phyloP scores from a whole-genome alignment of 2,113 vertebrate genomes.

The Arenaria interpres region DNA sequence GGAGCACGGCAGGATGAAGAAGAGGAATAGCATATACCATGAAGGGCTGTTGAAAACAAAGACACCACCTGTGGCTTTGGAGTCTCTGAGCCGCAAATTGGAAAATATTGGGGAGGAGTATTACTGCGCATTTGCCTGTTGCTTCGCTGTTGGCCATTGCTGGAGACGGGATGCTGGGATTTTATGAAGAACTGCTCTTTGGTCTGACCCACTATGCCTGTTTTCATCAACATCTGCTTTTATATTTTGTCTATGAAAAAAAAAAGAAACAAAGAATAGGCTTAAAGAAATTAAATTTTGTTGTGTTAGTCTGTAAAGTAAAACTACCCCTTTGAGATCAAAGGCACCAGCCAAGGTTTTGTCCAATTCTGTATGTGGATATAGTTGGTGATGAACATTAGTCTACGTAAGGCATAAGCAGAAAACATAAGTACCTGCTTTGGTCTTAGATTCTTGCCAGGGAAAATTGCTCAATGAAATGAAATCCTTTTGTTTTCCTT shows the following conservation, averaged over 20 bases:
- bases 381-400: not conserved
- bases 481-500: constrained; percentile 12
- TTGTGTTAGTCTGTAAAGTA: not conserved
- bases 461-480: not conserved
- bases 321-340: not conserved
- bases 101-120: not conserved
- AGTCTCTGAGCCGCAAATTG: not conserved
- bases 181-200: not conserved
- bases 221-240: not conserved
- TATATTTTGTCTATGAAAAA: not conserved
- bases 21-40: not conserved
- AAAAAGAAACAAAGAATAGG: not conserved
- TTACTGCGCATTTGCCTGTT: not conserved
- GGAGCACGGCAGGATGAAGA: not conserved
- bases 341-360: not conserved
- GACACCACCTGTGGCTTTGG: not conserved
- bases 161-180: not conserved
- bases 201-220: not conserved
- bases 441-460: not conserved
- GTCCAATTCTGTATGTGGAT: not conserved
- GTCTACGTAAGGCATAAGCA: not conserved
- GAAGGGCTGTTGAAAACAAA: not conserved
- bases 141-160: not conserved
- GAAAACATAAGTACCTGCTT: not conserved
- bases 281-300: not conserved